Evolutionary conservation across 2,888 invertebrate genomes (phyloP), one percentile per base, ranked within the genome.

Genomic region (Morpho achilles): DNA sequence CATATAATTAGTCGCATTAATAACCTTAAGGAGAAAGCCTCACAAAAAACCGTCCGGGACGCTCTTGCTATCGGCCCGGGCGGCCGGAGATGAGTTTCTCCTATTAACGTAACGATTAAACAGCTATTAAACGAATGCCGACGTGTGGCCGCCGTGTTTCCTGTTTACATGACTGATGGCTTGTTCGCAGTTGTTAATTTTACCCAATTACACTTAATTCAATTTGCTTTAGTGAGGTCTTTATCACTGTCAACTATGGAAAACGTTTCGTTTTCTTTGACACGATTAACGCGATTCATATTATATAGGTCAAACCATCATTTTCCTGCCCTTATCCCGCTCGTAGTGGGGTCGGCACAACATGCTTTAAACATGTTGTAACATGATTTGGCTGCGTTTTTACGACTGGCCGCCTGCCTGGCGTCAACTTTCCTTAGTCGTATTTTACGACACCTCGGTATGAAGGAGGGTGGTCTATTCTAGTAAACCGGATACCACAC

Each of bases 81-180:
- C 46, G 23, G 48, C 66, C 69, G 70, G 77, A 76, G 81, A 74
- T 77, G 75, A 71, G 79, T 87, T 87, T 87, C 87, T 80, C 86
- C 84, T 72, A 86, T 86, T 87, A 86, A 79, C 71, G 70, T 74
- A 71, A 78, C 77, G 76, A 82, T 83, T 84, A 83, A 79, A 74
- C 72, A 70, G 63, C 74, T 77, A 84, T 85, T 85, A 84, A 77
- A 76, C 70, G 80, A 79, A 82, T 84, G 72, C 82, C 80, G 68
- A 67, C 75, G 74, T 68, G 66, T 59, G 64, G 58, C 64, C 63
- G 66, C 50, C 62, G 61, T 67, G 73, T 74, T 84, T 86, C 86
- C 85, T 85, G 83, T 82, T 77, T 71, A 71, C 73, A 58, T 66
- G 52, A 62, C 57, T 60, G 59, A 60, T 64, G 56, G 56, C 63